These are phyloP conservation scores for Pasiphila rectangulata DNA, from an alignment of 2,888 invertebrate genomes.

Conservation along the genomic window DNA sequence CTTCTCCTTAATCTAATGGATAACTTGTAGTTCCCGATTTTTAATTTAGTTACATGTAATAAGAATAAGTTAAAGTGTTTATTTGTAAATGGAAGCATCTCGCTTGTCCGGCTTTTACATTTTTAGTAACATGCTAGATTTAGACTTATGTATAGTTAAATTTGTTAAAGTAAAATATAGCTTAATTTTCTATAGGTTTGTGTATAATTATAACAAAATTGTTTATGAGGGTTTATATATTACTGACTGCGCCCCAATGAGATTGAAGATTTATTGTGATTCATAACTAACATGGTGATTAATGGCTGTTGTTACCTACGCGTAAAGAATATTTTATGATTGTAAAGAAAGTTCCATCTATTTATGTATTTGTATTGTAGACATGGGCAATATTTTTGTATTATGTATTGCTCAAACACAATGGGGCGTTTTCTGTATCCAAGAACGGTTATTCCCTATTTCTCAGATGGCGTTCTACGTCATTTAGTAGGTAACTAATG, in stretches of 20 bases:
- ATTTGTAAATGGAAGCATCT: too few relatives aligned
- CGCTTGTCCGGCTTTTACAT: not conserved
- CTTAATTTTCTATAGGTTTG: too few relatives aligned
- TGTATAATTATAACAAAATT: not conserved
- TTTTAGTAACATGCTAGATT: not conserved
- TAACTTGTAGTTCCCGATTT: too few relatives aligned
- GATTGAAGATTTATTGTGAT: conserved; percentile 36
- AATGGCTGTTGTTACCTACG: conserved; percentile 44
- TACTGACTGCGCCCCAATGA: conserved; percentile 35
- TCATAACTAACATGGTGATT: conserved; percentile 41
- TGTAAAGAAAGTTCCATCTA: conserved; percentile 12
- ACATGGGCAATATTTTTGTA: not conserved
- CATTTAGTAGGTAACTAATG: too few relatives aligned
- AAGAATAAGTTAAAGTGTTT: too few relatives aligned
- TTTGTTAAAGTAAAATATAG: not conserved
- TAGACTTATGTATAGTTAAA: too few relatives aligned
- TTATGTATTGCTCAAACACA: not conserved
- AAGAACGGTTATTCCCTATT: too few relatives aligned
- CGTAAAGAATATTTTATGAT: conserved; percentile 35
- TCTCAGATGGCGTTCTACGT: too few relatives aligned
- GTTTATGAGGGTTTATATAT: not conserved
- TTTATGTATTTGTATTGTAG: conserved; percentile 9
- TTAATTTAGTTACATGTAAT: too few relatives aligned
- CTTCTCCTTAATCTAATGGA: too few relatives aligned
- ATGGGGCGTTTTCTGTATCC: too few relatives aligned